Conservation (phyloP, 1,140 invertebrate species). For the Ectropis grisescens region DNA sequence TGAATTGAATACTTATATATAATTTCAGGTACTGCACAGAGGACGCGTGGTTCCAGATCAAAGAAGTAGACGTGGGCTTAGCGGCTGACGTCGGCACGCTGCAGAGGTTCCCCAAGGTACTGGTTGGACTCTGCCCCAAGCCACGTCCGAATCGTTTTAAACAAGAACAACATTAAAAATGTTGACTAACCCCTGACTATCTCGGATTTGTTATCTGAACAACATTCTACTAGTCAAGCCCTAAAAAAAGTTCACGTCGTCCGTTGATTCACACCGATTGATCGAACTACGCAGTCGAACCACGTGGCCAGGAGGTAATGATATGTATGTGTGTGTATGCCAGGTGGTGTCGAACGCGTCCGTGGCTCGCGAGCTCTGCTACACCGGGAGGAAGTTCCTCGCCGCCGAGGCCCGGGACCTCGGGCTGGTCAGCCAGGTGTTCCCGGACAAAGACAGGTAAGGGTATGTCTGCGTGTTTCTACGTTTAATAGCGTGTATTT, state of each 20-base stretch:
- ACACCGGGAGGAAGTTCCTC: constrained; percentile 86
- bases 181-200: too few relatives aligned
- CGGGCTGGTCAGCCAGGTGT: constrained; percentile 84
- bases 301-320: too few relatives aligned
- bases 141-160: too few relatives aligned
- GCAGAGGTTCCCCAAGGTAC: constrained; percentile 90
- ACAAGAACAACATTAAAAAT: too few relatives aligned
- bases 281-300: too few relatives aligned
- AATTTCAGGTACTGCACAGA: constrained; percentile 84
- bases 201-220: too few relatives aligned
- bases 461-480: constrained; percentile 5
- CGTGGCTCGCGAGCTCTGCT: constrained; percentile 88
- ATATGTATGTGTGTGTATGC: too few relatives aligned
- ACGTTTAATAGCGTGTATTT: neutral
- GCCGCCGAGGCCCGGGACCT: constrained; percentile 83
- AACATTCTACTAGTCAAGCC: too few relatives aligned
- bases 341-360: constrained; percentile 89
- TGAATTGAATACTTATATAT: too few relatives aligned
- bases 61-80: constrained; percentile 89
- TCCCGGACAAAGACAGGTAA: constrained; percentile 79
- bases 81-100: constrained; percentile 96
- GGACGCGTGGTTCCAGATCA: constrained; percentile 94
- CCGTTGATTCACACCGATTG: too few relatives aligned
- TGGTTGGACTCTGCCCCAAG: too few relatives aligned
- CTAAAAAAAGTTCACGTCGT: too few relatives aligned